Evolutionary conservation across 2,888 invertebrate genomes (phyloP).

Genomic region (Drosophila subquinaria): DNA sequence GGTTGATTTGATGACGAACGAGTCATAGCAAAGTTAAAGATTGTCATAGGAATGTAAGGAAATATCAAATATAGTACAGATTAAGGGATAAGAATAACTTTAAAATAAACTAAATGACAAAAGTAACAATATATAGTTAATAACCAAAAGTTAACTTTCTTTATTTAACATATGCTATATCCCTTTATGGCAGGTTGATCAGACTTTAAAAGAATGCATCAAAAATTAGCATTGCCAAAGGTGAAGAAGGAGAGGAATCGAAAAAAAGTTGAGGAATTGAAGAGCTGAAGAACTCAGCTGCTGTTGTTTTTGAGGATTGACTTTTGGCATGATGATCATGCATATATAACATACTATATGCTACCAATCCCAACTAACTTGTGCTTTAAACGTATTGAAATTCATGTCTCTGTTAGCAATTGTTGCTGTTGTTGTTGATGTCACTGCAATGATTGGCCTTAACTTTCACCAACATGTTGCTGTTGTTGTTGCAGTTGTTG

Average conservation of each 20-base stretch:
- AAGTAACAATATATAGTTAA: not conserved
- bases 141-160: not conserved
- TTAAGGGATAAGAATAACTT: not conserved
- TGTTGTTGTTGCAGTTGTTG: conserved; percentile 37
- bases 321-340: conserved; percentile 42
- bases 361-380: conserved; percentile 25
- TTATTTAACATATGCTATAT: conserved; percentile 31
- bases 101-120: not conserved
- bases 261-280: not conserved
- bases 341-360: conserved; percentile 36
- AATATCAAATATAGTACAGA: not conserved
- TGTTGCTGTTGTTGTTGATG: conserved; percentile 49
- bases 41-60: not conserved
- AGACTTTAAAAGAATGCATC: conserved; percentile 47
- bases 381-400: conserved; percentile 66
- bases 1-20: not conserved
- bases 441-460: conserved; percentile 73
- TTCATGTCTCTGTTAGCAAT: conserved; percentile 79
- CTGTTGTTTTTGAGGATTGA: conserved; percentile 36
- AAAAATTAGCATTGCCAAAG: conserved; percentile 65
- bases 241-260: not conserved
- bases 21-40: not conserved
- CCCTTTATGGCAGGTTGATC: conserved; percentile 61
- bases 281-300: conserved; percentile 8
- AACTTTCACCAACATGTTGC: conserved; percentile 71